Conservation (phyloP, 2,113 vertebrate genomes). For the Xenotilapia longispinis region DNA sequence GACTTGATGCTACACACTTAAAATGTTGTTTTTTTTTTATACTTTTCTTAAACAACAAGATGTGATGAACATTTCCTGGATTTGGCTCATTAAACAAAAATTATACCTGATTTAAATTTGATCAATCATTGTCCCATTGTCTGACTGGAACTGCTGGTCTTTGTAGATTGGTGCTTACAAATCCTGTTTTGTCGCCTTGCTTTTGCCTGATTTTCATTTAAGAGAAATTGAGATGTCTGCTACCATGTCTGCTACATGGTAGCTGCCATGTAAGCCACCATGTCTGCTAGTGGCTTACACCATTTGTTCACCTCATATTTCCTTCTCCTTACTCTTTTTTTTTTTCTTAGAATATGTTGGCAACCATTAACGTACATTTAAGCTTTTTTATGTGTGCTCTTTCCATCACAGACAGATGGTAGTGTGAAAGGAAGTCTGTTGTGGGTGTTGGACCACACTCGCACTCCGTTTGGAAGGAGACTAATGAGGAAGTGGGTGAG, state of each 20-base stretch:
- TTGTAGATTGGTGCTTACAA: neutral
- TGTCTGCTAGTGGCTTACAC: neutral
- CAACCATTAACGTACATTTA: neutral
- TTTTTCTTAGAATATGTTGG: neutral
- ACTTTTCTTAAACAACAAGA: neutral
- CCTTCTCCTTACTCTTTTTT: neutral
- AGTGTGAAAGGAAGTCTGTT: conserved; percentile 85
- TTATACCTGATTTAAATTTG: neutral
- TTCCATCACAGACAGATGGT: conserved; percentile 78
- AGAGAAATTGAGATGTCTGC: neutral
- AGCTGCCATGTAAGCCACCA: too few species aligned
- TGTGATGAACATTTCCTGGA: neutral
- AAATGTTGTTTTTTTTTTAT: neutral
- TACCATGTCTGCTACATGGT: neutral
- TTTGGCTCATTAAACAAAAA: neutral
- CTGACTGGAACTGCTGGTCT: neutral
- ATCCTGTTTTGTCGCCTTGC: neutral
- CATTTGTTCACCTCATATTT: neutral
- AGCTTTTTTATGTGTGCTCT: neutral
- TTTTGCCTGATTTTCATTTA: neutral
- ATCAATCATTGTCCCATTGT: neutral
- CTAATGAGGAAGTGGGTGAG: conserved; percentile 90
- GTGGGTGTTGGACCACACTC: conserved; percentile 93
- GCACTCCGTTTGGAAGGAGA: conserved; percentile 85
- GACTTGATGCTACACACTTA: neutral